Evolutionary conservation across 1,140 invertebrate genomes (phyloP).

Genomic region (Cardiocondyla obscurior): DNA sequence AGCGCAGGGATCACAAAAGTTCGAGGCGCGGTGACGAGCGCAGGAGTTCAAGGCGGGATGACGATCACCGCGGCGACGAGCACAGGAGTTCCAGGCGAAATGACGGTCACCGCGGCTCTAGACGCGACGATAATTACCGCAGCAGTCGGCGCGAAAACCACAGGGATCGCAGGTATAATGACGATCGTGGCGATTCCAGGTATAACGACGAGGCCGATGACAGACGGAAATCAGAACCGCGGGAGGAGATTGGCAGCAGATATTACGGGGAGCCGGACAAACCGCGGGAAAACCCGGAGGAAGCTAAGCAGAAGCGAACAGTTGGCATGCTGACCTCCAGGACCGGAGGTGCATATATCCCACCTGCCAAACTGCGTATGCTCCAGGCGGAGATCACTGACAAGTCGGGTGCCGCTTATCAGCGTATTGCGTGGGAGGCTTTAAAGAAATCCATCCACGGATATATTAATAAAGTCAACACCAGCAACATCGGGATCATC

Average conservation of each 20-base stretch:
- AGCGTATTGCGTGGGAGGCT: constrained; percentile 99
- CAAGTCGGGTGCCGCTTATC: constrained; percentile 96
- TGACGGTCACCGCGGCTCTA: not conserved
- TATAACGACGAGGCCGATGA: not conserved
- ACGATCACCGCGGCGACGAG: not conserved
- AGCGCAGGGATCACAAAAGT: not conserved
- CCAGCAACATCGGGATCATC: constrained; percentile 96
- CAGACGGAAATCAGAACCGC: not conserved
- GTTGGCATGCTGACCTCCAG: constrained; percentile 91
- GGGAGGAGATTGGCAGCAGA: not conserved
- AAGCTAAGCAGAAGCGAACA: constrained; percentile 84
- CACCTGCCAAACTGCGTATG: constrained; percentile 96
- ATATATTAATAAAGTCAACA: constrained; percentile 99
- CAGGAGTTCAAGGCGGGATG: not conserved
- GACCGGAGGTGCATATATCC: constrained; percentile 99
- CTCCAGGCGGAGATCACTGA: constrained; percentile 98
- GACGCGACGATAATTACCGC: not conserved
- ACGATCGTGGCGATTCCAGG: not conserved
- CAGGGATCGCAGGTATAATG: not conserved
- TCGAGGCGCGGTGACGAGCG: not conserved
- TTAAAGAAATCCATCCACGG: constrained; percentile 99
- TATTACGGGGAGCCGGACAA: constrained; percentile 30
- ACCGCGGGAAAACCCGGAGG: not conserved
- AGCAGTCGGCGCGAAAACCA: not conserved
- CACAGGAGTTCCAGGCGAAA: not conserved